phyloP scores from a whole-genome alignment of 1,140 invertebrate species.

The Plodia interpunctella region DNA sequence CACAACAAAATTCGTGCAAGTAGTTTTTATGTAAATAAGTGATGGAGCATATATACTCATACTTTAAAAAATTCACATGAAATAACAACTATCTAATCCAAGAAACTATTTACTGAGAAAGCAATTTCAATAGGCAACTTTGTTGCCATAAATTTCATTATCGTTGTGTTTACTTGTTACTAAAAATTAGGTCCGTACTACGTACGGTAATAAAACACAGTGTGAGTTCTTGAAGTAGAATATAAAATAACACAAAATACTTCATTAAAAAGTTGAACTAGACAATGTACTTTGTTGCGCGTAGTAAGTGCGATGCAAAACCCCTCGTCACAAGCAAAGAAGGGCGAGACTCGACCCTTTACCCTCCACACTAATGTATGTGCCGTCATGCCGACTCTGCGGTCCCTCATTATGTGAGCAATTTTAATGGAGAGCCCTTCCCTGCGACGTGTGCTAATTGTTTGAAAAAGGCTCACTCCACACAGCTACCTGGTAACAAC shows the following conservation, averaged over 20 bases:
- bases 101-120: too few relatives aligned
- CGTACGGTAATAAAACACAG: neutral
- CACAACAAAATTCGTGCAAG: too few relatives aligned
- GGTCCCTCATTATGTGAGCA: conserved; percentile 43
- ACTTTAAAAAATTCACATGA: too few relatives aligned
- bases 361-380: conserved; percentile 46
- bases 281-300: neutral
- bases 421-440: conserved; percentile 53
- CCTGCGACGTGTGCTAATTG: conserved; percentile 37
- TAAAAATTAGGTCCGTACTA: too few relatives aligned
- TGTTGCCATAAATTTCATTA: too few relatives aligned
- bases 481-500: conserved; percentile 14
- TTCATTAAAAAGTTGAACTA: neutral
- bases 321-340: conserved; percentile 19
- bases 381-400: conserved; percentile 41
- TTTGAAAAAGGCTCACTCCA: conserved; percentile 40
- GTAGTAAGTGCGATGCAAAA: neutral
- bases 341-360: conserved; percentile 26
- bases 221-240: neutral
- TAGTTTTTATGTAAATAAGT: too few relatives aligned
- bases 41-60: too few relatives aligned
- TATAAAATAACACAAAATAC: neutral
- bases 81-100: too few relatives aligned
- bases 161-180: too few relatives aligned
- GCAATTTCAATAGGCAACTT: too few relatives aligned